Base-by-base conservation (phyloP, 2,888 invertebrate species). In the Cotesia congregata region DNA sequence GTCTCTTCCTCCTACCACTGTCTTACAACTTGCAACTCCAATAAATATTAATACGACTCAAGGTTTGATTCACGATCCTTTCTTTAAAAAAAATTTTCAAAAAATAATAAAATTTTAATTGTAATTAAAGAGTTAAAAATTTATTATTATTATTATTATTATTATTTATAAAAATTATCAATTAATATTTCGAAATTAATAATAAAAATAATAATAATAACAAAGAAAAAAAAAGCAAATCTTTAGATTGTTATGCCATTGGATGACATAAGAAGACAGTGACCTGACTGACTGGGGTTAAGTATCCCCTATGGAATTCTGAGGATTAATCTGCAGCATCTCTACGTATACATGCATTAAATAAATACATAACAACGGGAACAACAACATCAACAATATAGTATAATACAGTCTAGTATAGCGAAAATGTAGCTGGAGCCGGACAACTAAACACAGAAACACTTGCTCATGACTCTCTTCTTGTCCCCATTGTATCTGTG, bases 221-320 rank as follows among this genome's bases (percentile, higher is more conserved):
- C 12, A 50, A 50, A 50, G n/a, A n/a, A 12, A 50, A 50, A 50
- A 50, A 50, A 50, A 50, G 12, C 2, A 12, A 50, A 12, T 50
- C 3, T 50, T 50, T 50, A 7, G 77, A 78, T 78, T 72, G 77
- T 80, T 80, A 80, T 80, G 77, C 73, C 75, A 80, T 74, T 65
- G 71, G 41, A 74, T 78, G 78, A 77, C 77, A 80, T 76, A 77
- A 80, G 80, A 72, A 72, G 64, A 72, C 72, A 72, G 62, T 78
- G 77, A 75, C 77, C 71, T 67, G 77, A 78, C 77, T 77, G 80
- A 80, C 77, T 78, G 75, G 78, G 77, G 72, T 30, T 78, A 30
- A 39, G 68, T 74, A 62, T 68, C 73, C 69, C 69, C 78, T 73
- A 74, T 71, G 78, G 72, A 72, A 68, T 73, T 73, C 73, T 75